Conservation (phyloP, 1,140 invertebrate genomes). For the Cyrtorhinus lividipennis region DNA sequence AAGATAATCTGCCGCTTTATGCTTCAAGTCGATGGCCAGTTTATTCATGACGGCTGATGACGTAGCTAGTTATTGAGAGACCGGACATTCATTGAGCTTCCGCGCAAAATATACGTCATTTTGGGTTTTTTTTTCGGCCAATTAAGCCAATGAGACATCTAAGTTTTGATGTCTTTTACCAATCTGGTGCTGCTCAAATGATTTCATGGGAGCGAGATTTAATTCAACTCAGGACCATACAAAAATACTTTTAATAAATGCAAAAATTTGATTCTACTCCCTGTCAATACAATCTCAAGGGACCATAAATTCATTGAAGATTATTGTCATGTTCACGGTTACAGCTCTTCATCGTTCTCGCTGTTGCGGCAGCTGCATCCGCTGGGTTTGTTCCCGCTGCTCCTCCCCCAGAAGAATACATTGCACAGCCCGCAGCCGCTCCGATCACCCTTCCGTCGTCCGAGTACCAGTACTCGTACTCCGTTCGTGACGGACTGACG, state of each 20-base stretch:
- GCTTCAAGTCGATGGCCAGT: too few relatives aligned
- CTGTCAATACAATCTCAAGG: not conserved
- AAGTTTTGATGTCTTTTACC: too few relatives aligned
- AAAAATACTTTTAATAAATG: not conserved
- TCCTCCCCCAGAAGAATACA: not conserved
- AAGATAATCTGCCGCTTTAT: too few relatives aligned
- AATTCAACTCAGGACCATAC: not conserved
- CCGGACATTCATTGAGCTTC: too few relatives aligned
- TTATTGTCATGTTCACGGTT: not conserved
- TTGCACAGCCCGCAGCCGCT: not conserved
- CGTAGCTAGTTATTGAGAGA: too few relatives aligned
- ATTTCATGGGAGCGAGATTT: not conserved
- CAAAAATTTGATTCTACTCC: not conserved
- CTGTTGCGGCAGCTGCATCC: not conserved
- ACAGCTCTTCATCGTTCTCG: not conserved
- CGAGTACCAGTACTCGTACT: constrained; percentile 1
- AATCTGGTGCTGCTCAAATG: not conserved
- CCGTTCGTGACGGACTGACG: not conserved
- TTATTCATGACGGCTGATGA: too few relatives aligned
- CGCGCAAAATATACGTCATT: too few relatives aligned
- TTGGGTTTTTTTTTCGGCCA: too few relatives aligned
- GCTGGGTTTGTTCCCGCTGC: not conserved
- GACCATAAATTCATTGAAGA: not conserved
- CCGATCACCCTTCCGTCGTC: not conserved
- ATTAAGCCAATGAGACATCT: too few relatives aligned